Evolutionary conservation across 2,888 invertebrate genomes (phyloP).

Genomic region (Dendrolimus pini): DNA sequence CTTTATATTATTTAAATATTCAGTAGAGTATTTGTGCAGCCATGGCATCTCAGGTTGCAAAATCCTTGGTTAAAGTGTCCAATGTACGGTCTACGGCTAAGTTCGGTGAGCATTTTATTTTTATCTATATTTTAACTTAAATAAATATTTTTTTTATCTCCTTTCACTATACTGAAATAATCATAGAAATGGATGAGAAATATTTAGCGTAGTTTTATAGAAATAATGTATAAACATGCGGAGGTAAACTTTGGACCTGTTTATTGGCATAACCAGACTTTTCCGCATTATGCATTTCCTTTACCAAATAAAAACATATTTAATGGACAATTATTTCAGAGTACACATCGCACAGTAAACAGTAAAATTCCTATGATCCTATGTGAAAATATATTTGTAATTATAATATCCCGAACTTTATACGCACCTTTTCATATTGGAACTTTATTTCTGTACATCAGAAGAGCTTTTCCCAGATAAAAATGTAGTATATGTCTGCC

Average conservation of each 20-base stretch:
- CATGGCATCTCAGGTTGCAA: slow-evolving; percentile 68
- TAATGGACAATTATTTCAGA: too few relatives aligned
- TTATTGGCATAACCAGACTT: slow-evolving; percentile 40
- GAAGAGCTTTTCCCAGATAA: too few relatives aligned
- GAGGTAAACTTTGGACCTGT: slow-evolving; percentile 52
- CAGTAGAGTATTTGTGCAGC: slow-evolving; percentile 21
- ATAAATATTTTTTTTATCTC: not conserved
- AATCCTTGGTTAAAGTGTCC: slow-evolving; percentile 55
- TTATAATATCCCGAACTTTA: too few relatives aligned
- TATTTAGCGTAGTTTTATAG: not conserved
- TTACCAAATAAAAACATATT: too few relatives aligned
- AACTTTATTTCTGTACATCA: too few relatives aligned
- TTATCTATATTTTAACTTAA: slow-evolving; percentile 6
- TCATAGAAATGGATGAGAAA: too few relatives aligned
- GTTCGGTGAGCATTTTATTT: slow-evolving; percentile 47
- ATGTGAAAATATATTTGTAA: too few relatives aligned
- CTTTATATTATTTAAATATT: not conserved
- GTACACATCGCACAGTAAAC: too few relatives aligned
- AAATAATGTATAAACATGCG: not conserved
- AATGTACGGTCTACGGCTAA: slow-evolving; percentile 53
- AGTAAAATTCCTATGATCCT: too few relatives aligned
- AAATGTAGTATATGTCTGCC: too few relatives aligned
- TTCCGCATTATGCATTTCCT: slow-evolving; percentile 7
- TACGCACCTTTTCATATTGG: too few relatives aligned
- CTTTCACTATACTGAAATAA: too few relatives aligned